These are phyloP conservation scores for Sminthurinus aureus DNA, from an alignment of 2,888 invertebrate genomes.

Conservation along the genomic window DNA sequence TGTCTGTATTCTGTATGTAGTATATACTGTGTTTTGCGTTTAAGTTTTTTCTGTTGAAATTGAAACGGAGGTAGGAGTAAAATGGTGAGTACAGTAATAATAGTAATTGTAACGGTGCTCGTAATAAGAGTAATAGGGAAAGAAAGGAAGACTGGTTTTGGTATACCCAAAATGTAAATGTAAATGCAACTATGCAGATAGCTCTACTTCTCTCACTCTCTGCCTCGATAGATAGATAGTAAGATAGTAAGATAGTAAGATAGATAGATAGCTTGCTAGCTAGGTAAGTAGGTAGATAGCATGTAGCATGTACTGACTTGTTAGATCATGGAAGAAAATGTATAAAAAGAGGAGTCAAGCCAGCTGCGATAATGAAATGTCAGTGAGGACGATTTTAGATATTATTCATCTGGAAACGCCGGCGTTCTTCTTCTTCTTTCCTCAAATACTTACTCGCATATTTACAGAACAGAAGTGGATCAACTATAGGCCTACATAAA, in stretches of 20 bases:
- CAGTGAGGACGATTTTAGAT: constrained; percentile 41
- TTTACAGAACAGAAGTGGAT: constrained; percentile 42
- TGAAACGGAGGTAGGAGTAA: constrained; percentile 2
- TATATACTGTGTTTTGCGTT: no score
- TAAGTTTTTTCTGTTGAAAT: not conserved
- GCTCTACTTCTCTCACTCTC: no score
- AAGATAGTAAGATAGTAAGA: not conserved
- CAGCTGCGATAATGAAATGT: constrained; percentile 42
- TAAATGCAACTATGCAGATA: not conserved
- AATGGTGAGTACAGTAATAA: not conserved
- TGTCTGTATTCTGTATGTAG: not conserved
- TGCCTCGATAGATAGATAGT: not conserved
- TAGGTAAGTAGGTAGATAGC: constrained; percentile 17
- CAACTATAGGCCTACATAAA: constrained; percentile 37
- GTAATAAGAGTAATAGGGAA: not conserved
- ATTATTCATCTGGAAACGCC: constrained; percentile 42
- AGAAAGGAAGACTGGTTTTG: constrained; percentile 9
- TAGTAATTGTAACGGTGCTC: no score
- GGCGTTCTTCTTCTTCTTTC: constrained; percentile 39
- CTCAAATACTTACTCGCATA: constrained; percentile 40
- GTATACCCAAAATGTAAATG: not conserved
- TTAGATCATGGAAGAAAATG: constrained; percentile 36
- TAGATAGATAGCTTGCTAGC: not conserved
- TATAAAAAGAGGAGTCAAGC: constrained; percentile 41
- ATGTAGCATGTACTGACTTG: constrained; percentile 30